phyloP scores from a whole-genome alignment of 2,888 invertebrate genomes.

The Orchestes rusci region DNA sequence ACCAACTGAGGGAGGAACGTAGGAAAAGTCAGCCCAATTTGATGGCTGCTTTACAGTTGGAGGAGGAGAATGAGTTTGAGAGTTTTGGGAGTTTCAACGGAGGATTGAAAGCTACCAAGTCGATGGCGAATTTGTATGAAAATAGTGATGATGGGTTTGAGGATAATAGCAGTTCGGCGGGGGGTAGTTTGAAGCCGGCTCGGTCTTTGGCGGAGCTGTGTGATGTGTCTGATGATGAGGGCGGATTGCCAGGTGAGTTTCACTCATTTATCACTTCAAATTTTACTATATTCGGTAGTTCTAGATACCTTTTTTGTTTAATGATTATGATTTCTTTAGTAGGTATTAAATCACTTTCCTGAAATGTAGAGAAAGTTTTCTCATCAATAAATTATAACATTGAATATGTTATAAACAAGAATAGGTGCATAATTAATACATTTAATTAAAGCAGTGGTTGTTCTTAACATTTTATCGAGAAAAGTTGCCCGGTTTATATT shows the following conservation, averaged over 20 bases:
- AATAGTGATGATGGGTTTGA: constrained; percentile 24
- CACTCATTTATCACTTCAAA: no score
- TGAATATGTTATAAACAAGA: no score
- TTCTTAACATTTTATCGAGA: no score
- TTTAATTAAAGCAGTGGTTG: no score
- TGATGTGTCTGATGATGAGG: constrained; percentile 54
- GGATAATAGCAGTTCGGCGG: constrained; percentile 27
- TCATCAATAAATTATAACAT: no score
- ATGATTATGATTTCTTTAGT: no score
- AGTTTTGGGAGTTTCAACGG: constrained; percentile 8
- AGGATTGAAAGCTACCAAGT: constrained; percentile 29
- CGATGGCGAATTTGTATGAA: constrained; percentile 29
- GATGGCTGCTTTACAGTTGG: constrained; percentile 54
- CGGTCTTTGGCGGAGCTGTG: constrained; percentile 62
- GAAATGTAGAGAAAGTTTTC: no score
- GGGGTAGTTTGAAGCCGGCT: constrained; percentile 52
- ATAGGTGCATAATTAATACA: no score
- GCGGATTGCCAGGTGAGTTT: constrained; percentile 45
- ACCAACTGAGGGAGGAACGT: constrained; percentile 54
- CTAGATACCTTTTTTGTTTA: no score
- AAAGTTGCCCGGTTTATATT: no score
- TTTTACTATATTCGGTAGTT: no score
- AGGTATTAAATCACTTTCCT: no score
- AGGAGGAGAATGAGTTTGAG: constrained; percentile 40
- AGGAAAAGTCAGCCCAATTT: constrained; percentile 57